phyloP scores from a whole-genome alignment of 2,113 vertebrate species.

The Eptesicus fuscus region DNA sequence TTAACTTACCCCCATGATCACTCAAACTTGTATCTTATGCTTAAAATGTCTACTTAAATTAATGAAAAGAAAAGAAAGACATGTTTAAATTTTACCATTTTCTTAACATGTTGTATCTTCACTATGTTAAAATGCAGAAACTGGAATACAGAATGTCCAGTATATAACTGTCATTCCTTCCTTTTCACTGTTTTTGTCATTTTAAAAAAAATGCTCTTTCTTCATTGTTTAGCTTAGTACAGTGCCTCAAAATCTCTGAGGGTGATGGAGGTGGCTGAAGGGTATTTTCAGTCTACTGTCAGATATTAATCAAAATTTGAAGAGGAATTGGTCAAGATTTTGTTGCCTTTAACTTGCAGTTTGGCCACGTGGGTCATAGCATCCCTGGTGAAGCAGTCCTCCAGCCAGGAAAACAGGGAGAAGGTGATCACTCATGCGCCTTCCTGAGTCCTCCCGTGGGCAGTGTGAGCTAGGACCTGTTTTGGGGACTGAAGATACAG shows the following conservation, averaged over 20 bases:
- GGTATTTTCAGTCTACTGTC: accelerated
- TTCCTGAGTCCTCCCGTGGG: not conserved
- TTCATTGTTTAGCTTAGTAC: no score
- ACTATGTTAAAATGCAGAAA: not conserved
- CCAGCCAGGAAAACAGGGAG: not conserved
- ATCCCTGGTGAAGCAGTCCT: not conserved
- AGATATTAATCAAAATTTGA: not conserved
- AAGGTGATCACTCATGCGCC: accelerated
- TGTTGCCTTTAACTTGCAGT: not conserved
- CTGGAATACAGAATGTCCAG: not conserved
- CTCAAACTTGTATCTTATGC: not conserved
- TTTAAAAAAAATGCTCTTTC: not conserved
- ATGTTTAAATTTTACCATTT: not conserved
- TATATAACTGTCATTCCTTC: not conserved
- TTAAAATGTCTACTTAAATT: not conserved
- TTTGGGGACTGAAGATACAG: accelerated
- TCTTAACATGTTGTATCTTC: not conserved
- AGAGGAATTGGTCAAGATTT: not conserved
- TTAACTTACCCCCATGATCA: not conserved
- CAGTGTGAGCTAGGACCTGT: accelerated
- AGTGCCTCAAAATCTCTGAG: accelerated
- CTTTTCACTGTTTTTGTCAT: not conserved
- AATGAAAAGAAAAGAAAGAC: not conserved
- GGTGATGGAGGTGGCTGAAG: no score
- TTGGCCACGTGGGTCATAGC: accelerated